Evolutionary conservation across 2,888 invertebrate genomes (phyloP), one percentile per base, ranked within the genome.

Genomic region (Nysson spinosus): DNA sequence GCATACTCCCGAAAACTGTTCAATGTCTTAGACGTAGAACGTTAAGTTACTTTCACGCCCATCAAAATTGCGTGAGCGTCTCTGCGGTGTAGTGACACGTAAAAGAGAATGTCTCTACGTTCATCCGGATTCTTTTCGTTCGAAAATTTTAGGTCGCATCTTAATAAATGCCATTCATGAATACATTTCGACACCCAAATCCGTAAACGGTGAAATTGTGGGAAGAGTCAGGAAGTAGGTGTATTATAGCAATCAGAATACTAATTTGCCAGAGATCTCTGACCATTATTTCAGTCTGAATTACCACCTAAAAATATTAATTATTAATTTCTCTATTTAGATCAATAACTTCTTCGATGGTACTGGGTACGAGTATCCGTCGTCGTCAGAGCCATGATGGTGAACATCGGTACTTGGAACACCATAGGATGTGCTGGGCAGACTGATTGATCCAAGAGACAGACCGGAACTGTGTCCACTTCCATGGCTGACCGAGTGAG

Each of bases 341-440:
- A 32, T 5, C 9, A 70, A 0, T 17, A 78, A 49, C 17, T 70
- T 62, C 32, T 70, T 77, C 19, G 61, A 17, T 7, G 77, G 77
- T 0, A 50, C 40, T 0, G 79, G 77, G 14, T 78, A 78, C 9
- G 74, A 69, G 30, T 78, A 78, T 43, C 77, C 77, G 0, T 66
- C 61, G 28, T 14, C 37, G 9, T 39, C 24, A 39, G 58, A 58
- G 4, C 28, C 0, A 7, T 24, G 34, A 11, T 42, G 49, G 1
- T 39, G 34, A 5, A 49, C 11, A 3, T 28, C 49, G 12, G 35
- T 6, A n/a, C 14, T 3, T 0, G 47, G 62, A 1, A 1, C 34
- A 19, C 51, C 34, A 6, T 35, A 65, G 9, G 26, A 28, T 0
- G 19, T 12, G 34, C 35, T 44, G 1, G 60, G 49, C n/a, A 56